Evolutionary conservation across 2,888 invertebrate genomes (phyloP), one percentile per base, ranked within the genome.

Genomic region (Troglohyphantes excavatus): DNA sequence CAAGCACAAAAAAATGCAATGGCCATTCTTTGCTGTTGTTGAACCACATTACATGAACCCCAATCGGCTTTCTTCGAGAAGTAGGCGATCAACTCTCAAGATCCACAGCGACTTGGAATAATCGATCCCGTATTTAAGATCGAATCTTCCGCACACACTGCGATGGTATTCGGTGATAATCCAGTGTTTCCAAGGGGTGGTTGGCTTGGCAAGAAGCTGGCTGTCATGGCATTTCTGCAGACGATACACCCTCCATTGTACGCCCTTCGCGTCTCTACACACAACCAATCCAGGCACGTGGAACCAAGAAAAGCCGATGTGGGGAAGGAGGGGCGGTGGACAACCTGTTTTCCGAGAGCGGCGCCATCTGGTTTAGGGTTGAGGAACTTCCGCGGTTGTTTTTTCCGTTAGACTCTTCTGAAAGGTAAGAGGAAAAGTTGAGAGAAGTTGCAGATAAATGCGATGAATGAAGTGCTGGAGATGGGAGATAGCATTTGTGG

Each of bases 281-380:
- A 21, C 73, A 73, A 29, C 53, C 65, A 65, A 73, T 83, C 33
- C 72, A 73, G 53, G 88, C 88, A 88, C 88, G 88, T 88, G 72
- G 73, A 67, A 59, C 67, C 59, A 72, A 27, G 65, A 53, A 46
- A 23, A 85, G 46, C 29, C 9, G 26, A 23, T 5, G 67, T 33
- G 68, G 33, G 68, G 46, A 33, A 33, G 33, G 39, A 33, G 33
- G 81, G 67, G 21, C 72, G 23, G 59, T 73, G n/a, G 63, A 53
- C 88, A 88, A 88, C 88, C 88, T 76, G 88, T 88, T 53, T 53
- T 88, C 19, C 82, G 68, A 33, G 27, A 43, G 33, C 76, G 73
- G 65, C 75, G 88, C 75, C 88, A 88, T 88, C 88, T 88, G 65
- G 68, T 73, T 68, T 29, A n/a, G 21, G 23, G 29, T 23, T 59